Percentiles rank a stretch among this genome's conserved stretches.
Evolutionary conservation across 92 coral and sea anemone species (phyloP).

Genomic region (Parazoanthus atlanticus): DNA sequence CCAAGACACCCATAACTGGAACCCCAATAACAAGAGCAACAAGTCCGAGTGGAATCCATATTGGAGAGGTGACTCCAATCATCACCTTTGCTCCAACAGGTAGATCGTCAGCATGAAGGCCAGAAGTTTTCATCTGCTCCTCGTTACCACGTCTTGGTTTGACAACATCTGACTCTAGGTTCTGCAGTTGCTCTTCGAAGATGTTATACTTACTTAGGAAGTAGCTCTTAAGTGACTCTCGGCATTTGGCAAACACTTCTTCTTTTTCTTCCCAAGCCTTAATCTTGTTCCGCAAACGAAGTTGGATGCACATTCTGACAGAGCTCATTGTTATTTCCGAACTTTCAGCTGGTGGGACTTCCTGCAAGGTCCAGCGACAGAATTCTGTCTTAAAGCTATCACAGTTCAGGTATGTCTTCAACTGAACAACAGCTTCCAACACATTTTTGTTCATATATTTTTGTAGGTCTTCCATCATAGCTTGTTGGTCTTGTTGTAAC

Average conservation of each 20-base stretch:
- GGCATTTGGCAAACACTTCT: background rate
- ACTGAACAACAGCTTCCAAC: background rate
- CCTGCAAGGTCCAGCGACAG: conserved; percentile 7
- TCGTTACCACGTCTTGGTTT: background rate
- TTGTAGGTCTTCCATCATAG: background rate
- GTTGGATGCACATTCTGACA: conserved; percentile 18
- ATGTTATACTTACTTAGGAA: conserved; percentile 3
- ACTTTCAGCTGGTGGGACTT: conserved; percentile 8
- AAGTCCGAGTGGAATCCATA: conserved; percentile 68
- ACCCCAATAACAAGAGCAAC: conserved; percentile 45
- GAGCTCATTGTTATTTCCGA: conserved; percentile 4
- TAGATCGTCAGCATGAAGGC: background rate
- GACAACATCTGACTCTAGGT: background rate
- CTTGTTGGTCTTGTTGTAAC: background rate
- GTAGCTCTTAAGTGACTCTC: background rate
- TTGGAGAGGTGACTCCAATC: conserved; percentile 37
- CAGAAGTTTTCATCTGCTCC: background rate
- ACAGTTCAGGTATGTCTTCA: conserved; percentile 11
- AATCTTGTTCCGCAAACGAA: conserved; percentile 1
- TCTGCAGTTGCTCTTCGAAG: background rate
- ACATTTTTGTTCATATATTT: background rate
- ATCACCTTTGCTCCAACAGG: conserved; percentile 3
- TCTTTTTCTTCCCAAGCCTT: conserved; percentile 33
- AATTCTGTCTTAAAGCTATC: background rate
- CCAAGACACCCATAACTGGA: conserved; percentile 43